These are phyloP conservation scores for Holothuria scabra DNA, from an alignment of 53 echinoderm and acorn worm genomes.

Conservation along the genomic window DNA sequence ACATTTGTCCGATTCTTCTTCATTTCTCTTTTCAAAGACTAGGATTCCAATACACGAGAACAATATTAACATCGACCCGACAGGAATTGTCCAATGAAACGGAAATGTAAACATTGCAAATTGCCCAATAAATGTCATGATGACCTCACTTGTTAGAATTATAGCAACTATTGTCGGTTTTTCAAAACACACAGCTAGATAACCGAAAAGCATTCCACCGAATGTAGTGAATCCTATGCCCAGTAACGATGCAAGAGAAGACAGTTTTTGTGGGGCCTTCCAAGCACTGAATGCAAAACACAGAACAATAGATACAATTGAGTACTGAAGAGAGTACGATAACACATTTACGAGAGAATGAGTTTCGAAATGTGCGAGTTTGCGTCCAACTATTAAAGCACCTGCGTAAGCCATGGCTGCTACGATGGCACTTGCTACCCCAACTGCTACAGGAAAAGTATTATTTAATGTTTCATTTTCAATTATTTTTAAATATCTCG, in stretches of 20 bases:
- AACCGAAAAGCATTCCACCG: not conserved
- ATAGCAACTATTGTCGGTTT: slow-evolving; percentile 28
- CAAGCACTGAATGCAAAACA: slow-evolving; percentile 1
- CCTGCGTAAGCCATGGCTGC: not conserved
- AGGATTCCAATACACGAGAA: not conserved
- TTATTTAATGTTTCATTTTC: too few species aligned
- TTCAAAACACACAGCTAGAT: not conserved
- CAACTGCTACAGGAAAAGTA: not conserved
- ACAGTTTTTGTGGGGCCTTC: not conserved
- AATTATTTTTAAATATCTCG: too few species aligned
- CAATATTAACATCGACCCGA: not conserved
- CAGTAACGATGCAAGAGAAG: not conserved
- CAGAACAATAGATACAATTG: not conserved
- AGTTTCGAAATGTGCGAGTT: not conserved
- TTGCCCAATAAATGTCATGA: slow-evolving; percentile 22
- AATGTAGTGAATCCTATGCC: slow-evolving; percentile 10
- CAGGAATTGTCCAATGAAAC: not conserved
- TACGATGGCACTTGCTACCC: not conserved
- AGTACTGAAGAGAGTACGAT: slow-evolving; percentile 2
- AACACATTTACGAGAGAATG: not conserved
- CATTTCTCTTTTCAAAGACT: not conserved
- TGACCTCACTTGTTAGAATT: slow-evolving; percentile 7
- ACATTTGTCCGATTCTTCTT: not conserved
- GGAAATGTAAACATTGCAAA: slow-evolving; percentile 6
- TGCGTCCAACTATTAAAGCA: slow-evolving; percentile 13